Base-by-base conservation (phyloP, 2,888 invertebrate species). In the Caenorhabditis sp. region DNA sequence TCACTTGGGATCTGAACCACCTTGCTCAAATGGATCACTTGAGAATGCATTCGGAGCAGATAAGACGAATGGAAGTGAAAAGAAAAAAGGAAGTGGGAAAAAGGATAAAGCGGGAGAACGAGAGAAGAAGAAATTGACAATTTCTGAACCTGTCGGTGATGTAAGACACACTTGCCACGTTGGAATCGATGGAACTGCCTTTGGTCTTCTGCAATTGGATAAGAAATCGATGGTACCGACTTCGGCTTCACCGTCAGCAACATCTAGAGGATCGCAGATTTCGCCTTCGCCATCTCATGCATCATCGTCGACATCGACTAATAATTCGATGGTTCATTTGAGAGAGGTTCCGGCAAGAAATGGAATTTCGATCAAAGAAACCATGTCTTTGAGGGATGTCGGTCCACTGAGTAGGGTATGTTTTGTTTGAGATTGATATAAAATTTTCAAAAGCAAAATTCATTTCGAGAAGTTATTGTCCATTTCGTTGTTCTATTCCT, bases 161-260 rank as follows among this genome's bases (percentile, higher is more conserved):
- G 92, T 97, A 23, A 94, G 95, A 86, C 99, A 99, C 88, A 97
- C 95, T 0, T 92, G 92, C 10, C 99, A 99, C 88, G 95, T 99
- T 14, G 97, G 97, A 0, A 91, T 95, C 54, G 97, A 99, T 89
- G 97, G 97, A 0, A 95, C 95, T 31, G 94, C 94, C 88, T 99
- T 99, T 89, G 97, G 97, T 1, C 95, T 99, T 89, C 92, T 99
- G 88, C 89, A 84, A 72, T 68, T 84, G 38, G 81, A 83, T 62
- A 84, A 85, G 62, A 81, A 81, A 63, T 76, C 83, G 20, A 65
- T 83, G 63, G 64, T 78, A 50, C 80, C 77, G 12, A 75, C 84
- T 26, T 72, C 78, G 14, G 61, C 70, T n/a, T 80, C 82, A 3
- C 79, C 77, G 1, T 72, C 73, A 8, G 66, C 76, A 0, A 66